phyloP scores from a whole-genome alignment of 1,140 invertebrate genomes.

The Linepithema humile region DNA sequence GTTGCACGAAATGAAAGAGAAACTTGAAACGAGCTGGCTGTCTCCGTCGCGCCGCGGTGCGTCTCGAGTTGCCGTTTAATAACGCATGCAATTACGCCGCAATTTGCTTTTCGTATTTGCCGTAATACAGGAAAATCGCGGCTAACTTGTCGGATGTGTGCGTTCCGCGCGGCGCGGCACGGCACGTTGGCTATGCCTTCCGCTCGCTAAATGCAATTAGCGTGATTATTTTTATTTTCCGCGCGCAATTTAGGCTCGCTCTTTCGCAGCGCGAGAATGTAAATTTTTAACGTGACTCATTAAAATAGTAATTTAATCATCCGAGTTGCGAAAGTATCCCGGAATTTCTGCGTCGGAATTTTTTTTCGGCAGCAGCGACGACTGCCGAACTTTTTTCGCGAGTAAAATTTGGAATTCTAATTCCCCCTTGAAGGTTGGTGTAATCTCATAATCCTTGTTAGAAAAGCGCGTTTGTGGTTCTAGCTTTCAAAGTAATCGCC shows the following conservation, averaged over 20 bases:
- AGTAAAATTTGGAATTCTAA: background rate
- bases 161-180: background rate
- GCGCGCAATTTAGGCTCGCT: conserved; percentile 51
- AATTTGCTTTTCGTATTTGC: conserved; percentile 61
- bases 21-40: conserved; percentile 64
- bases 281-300: conserved; percentile 55
- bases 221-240: conserved; percentile 49
- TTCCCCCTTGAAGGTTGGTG: background rate
- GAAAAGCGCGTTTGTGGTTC: background rate
- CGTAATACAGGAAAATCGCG: conserved; percentile 62
- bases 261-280: conserved; percentile 33
- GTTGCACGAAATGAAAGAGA: conserved; percentile 58
- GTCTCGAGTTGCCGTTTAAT: conserved; percentile 60
- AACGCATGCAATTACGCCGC: conserved; percentile 62
- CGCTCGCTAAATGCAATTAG: conserved; percentile 49
- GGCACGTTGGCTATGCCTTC: conserved; percentile 17
- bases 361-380: background rate
- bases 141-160: conserved; percentile 31
- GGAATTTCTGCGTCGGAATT: conserved; percentile 5
- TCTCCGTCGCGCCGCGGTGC: background rate
- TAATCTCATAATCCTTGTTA: background rate
- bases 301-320: conserved; percentile 53
- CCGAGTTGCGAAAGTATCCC: conserved; percentile 21
- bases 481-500: background rate
- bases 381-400: background rate